These are phyloP conservation scores for human DNA, from an alignment of 2,113 vertebrate species.

Conservation along the genomic window DNA sequence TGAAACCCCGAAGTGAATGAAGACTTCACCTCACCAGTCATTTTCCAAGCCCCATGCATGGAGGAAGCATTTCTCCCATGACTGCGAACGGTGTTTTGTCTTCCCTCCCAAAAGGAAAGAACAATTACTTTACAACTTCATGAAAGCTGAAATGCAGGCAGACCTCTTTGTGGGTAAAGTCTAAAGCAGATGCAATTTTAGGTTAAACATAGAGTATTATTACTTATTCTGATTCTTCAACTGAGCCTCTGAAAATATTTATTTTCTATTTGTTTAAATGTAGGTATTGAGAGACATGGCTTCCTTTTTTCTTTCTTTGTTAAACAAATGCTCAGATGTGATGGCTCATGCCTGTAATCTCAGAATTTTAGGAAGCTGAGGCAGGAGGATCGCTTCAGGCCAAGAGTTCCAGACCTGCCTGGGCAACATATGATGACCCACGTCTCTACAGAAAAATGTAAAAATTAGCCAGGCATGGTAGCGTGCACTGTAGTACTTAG, in stretches of 20 bases:
- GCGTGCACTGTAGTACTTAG: too few species aligned
- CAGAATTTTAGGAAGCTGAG: too few species aligned
- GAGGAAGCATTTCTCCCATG: neutral
- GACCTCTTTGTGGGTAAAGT: neutral
- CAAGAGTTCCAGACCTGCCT: too few species aligned
- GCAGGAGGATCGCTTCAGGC: too few species aligned
- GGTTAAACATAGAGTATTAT: neutral
- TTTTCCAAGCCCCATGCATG: neutral
- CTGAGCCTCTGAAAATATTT: neutral
- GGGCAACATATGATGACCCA: too few species aligned
- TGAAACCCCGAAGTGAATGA: neutral
- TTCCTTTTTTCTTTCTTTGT: neutral
- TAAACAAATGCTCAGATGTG: too few species aligned
- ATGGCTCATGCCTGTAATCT: too few species aligned
- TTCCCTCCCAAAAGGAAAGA: neutral
- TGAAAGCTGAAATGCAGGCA: neutral
- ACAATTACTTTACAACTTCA: neutral
- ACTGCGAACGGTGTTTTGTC: fast-evolving
- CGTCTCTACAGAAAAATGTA: too few species aligned
- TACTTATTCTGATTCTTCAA: neutral
- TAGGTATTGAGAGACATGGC: neutral
- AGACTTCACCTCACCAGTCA: neutral
- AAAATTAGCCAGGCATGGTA: too few species aligned
- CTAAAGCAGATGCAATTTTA: neutral
- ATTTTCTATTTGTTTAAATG: neutral